Base-by-base conservation (phyloP, 2,113 vertebrate genomes). In the Pipra filicauda region DNA sequence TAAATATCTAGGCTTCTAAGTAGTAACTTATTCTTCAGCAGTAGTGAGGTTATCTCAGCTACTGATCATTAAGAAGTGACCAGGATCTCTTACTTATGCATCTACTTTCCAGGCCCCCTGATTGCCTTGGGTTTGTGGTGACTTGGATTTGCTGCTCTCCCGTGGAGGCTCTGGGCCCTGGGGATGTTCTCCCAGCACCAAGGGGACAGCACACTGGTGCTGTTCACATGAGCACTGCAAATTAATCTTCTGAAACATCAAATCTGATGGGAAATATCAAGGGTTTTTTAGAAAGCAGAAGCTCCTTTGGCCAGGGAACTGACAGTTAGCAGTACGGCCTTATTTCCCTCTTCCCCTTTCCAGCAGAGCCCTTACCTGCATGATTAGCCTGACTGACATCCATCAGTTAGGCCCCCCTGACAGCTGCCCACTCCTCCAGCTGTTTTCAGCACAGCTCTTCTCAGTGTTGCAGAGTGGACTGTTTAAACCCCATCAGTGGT, bases 111-210 rank as follows among this genome's bases (percentile, higher is more conserved):
- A 0, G 41, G 31, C 1, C 1, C 41, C 28, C 24, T 1, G 0
- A 15, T 2, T 95, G 55, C 61, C 78, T 41, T 41, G 39, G 39
- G 39, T 41, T 41, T 85, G 20, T 7, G 14, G 71, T 90, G 83
- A 59, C 72, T 74, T 93, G 77, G 73, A 85, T 91, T 86, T 95
- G 78, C 75, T 94, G 82, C 87, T 97, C 72, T 92, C 23, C 71
- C 2, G 4, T 4, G 15, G 89, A 93, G 89, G 43, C 54, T 86
- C 82, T 94, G 92, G 71, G 91, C 88, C 64, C 93, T 67, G 52
- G 73, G 83, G 86, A 86, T 69, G 41, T 94, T 97, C 90, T 97
- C 93, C 95, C 52, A 30, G 77, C 87, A 87, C 75, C 52, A 93
- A 97, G 74, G 92, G 70, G 61, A 95, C 62, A 89, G 82, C 49